These are phyloP conservation scores for Ophion obscuratus DNA, from an alignment of 2,888 invertebrate species.

Conservation along the genomic window DNA sequence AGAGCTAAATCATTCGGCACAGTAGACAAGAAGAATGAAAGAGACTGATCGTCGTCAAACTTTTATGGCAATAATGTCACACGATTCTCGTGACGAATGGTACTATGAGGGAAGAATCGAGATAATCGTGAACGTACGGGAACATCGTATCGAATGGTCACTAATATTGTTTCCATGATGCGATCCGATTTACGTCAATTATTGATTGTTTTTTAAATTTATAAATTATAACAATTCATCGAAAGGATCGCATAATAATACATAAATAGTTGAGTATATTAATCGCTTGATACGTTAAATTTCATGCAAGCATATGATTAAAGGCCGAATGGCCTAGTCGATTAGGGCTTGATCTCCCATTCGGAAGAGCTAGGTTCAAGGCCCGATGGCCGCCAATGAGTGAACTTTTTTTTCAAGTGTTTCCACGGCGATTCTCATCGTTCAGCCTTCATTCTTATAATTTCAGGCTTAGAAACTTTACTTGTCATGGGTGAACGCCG, in stretches of 20 bases:
- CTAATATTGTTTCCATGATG: slow-evolving; percentile 53
- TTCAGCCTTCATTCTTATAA: not conserved
- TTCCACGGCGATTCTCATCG: not conserved
- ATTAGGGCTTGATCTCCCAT: not conserved
- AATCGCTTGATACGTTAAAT: not conserved
- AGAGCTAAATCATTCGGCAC: too few relatives aligned
- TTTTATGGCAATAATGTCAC: too few relatives aligned
- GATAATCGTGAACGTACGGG: not conserved
- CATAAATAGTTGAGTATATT: not conserved
- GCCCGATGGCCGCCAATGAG: not conserved
- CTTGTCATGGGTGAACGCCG: not conserved
- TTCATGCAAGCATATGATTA: not conserved
- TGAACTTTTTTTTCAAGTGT: not conserved
- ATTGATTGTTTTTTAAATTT: not conserved
- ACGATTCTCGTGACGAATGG: not conserved
- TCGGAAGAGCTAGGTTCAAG: not conserved
- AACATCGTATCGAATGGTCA: slow-evolving; percentile 54
- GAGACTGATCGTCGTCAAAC: too few relatives aligned
- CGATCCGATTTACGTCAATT: slow-evolving; percentile 21
- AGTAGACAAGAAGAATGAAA: too few relatives aligned
- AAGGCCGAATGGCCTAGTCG: not conserved
- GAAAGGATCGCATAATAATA: not conserved
- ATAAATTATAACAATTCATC: not conserved
- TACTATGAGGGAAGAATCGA: not conserved
- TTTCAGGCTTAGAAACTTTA: not conserved